phyloP scores from a whole-genome alignment of 2,888 invertebrate genomes.

The Pterostichus niger region DNA sequence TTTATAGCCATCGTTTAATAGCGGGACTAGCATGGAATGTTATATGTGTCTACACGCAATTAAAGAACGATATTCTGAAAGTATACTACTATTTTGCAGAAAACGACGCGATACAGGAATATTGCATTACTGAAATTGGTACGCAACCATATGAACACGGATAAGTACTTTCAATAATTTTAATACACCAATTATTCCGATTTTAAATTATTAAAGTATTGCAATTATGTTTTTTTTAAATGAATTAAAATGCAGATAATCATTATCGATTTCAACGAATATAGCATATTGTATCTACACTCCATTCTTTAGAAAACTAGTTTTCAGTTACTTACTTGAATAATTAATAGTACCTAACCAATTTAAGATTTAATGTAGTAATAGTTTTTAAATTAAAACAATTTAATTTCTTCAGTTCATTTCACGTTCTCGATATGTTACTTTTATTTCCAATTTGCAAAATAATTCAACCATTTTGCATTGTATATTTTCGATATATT shows the following conservation, averaged over 20 bases:
- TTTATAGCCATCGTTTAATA: slow-evolving; percentile 54
- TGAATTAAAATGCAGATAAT: slow-evolving; percentile 37
- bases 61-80: slow-evolving; percentile 59
- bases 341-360: too few species aligned
- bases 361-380: too few species aligned
- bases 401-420: too few species aligned
- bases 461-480: too few species aligned
- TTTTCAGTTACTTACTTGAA: too few species aligned
- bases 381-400: too few species aligned
- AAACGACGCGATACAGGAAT: slow-evolving; percentile 23
- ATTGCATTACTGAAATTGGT: slow-evolving; percentile 51
- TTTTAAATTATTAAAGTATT: slow-evolving; percentile 31
- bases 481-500: too few species aligned
- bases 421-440: too few species aligned
- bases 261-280: background rate
- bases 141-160: slow-evolving; percentile 21
- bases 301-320: too few species aligned
- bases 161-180: slow-evolving; percentile 45
- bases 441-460: too few species aligned
- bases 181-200: slow-evolving; percentile 26
- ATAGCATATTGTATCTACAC: too few species aligned
- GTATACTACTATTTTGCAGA: slow-evolving; percentile 39
- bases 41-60: slow-evolving; percentile 57
- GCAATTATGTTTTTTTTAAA: background rate
- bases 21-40: slow-evolving; percentile 32